Evolutionary conservation across 1,140 invertebrate species (phyloP).

Genomic region (Drosophila trapezifrons): DNA sequence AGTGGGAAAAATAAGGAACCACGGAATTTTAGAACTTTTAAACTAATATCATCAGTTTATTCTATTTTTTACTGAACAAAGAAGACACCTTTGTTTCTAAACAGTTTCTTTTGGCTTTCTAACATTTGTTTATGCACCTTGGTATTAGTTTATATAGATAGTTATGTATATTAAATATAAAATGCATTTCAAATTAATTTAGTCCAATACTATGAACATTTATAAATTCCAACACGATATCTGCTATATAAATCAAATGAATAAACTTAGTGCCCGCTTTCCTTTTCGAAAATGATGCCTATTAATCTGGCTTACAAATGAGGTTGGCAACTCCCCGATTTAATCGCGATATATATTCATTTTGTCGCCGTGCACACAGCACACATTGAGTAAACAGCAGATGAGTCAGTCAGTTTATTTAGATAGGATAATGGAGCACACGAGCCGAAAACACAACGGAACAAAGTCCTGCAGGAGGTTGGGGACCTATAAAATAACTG

Average conservation of each 20-base stretch:
- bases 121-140: too few species aligned
- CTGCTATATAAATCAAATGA: too few species aligned
- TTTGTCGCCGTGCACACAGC: constrained; percentile 11
- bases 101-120: not conserved
- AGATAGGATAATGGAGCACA: constrained; percentile 60
- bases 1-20: not conserved
- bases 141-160: not conserved
- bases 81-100: not conserved
- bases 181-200: not conserved
- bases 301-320: not conserved
- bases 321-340: not conserved
- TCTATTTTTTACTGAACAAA: not conserved
- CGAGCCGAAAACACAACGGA: constrained; percentile 44
- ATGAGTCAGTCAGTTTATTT: constrained; percentile 56
- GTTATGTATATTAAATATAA: not conserved
- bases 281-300: not conserved
- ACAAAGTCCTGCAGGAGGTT: constrained; percentile 15
- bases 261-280: not conserved
- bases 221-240: not conserved
- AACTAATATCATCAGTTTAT: not conserved
- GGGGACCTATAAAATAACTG: constrained; percentile 31
- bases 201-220: not conserved
- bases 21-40: not conserved
- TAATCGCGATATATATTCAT: not conserved
- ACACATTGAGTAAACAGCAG: constrained; percentile 16